Conservation (phyloP, 2,888 invertebrate species). For the Yponomeuta cagnagella region DNA sequence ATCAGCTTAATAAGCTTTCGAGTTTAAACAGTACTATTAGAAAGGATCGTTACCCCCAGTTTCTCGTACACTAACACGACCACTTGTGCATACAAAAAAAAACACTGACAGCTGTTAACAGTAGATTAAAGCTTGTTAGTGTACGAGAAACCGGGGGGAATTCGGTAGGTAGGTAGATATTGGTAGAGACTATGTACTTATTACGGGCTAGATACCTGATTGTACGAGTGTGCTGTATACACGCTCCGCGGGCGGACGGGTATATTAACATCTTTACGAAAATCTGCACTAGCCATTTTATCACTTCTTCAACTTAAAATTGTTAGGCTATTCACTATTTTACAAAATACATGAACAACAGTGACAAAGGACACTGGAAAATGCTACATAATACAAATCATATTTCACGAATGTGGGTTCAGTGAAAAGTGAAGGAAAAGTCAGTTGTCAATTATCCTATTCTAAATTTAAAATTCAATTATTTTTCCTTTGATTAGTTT, state of each 20-base stretch:
- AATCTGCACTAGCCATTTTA: constrained; percentile 69
- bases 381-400: constrained; percentile 66
- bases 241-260: constrained; percentile 80
- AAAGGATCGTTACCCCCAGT: no score
- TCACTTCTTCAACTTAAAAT: constrained; percentile 57
- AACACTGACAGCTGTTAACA: no score
- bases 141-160: no score
- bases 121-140: no score
- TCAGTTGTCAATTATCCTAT: constrained; percentile 33
- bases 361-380: constrained; percentile 54
- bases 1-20: no score
- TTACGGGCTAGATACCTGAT: constrained; percentile 45
- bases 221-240: constrained; percentile 80
- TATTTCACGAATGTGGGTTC: constrained; percentile 36
- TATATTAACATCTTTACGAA: constrained; percentile 64
- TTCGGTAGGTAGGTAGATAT: background rate
- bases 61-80: no score
- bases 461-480: constrained; percentile 1
- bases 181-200: background rate
- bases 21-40: no score
- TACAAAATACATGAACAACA: constrained; percentile 64
- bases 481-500: background rate
- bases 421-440: constrained; percentile 37
- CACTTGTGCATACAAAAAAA: no score
- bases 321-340: constrained; percentile 49